phyloP scores from a whole-genome alignment of 2,797 vertebrate species.

The Orientallactaga sibirica region DNA sequence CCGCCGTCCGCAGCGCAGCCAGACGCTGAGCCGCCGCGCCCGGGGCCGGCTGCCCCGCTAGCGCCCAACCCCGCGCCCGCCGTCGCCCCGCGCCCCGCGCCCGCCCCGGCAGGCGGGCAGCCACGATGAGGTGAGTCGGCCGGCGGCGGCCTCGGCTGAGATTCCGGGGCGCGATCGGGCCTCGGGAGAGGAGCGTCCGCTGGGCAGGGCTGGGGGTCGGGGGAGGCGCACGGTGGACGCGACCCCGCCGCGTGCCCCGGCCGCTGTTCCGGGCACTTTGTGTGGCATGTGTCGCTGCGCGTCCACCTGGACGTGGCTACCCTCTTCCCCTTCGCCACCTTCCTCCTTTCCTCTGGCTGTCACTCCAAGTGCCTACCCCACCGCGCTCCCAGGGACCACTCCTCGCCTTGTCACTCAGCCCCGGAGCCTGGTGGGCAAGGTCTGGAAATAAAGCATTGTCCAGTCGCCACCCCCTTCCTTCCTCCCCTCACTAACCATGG shows the following conservation, averaged over 20 bases:
- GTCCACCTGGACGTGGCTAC: not conserved
- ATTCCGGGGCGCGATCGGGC: not conserved
- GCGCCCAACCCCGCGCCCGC: constrained; percentile 56
- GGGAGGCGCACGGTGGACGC: not conserved
- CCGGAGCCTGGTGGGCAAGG: not conserved
- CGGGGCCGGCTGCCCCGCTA: constrained; percentile 80
- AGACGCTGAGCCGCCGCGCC: constrained; percentile 79
- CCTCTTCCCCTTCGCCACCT: not conserved
- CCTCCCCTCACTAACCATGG: not conserved
- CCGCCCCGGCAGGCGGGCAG: constrained; percentile 46
- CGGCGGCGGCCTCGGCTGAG: not conserved
- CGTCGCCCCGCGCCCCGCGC: constrained; percentile 56
- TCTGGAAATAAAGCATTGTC: not conserved
- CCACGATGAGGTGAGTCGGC: constrained; percentile 87
- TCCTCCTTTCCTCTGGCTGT: not conserved
- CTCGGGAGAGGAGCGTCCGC: not conserved
- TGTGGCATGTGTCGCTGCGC: not conserved
- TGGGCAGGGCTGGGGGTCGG: not conserved
- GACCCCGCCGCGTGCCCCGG: not conserved
- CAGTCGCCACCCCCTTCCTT: not conserved
- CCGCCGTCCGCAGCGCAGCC: constrained; percentile 70
- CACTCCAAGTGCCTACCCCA: not conserved
- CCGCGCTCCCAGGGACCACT: not conserved
- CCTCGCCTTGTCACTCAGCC: not conserved
- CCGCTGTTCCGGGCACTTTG: not conserved